Evolutionary conservation across 2,888 invertebrate genomes (phyloP), one percentile per base, ranked within the genome.

Genomic region (Habrosyne pyritoides): DNA sequence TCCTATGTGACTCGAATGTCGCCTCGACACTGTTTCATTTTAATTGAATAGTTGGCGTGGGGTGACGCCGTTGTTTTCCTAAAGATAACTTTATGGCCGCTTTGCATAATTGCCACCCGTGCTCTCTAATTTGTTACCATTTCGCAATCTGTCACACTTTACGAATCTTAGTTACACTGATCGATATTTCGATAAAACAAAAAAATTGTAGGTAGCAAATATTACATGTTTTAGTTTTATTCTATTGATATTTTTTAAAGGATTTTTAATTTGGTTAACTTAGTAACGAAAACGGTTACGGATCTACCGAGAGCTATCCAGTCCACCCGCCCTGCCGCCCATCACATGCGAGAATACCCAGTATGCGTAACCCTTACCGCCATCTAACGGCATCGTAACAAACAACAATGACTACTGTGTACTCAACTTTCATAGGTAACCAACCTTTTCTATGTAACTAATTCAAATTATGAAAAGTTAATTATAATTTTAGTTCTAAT

Each of bases 11-110:
- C 87, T 87, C 83, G 89, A 89, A 90, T 90, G 84, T 83, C 81
- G 79, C 79, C 68, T 77, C 81, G 80, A 77, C 84, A 81, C 84
- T 85, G 89, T 84, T 87, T 87, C 86, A 84, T 91, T 91, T 85
- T 91, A 91, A 92, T 92, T 91, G 91, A 92, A 92, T 92, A 91
- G 91, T 91, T 88, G 74, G 76, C 69, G 77, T 78, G 82, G 86
- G 86, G 88, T 79, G 81, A 66, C 75, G 69, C 75, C 73, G 79
- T 86, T 90, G 89, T 89, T 90, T 86, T 90, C 82, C 85, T 86
- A 85, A 73, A 87, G 89, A 91, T 91, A 90, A 86, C 88, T 89
- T 87, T 89, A 88, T 86, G 81, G 81, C 77, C 83, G 82, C 73
- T 91, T 91, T 91, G 87, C 91, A 91, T 91, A 91, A 91, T 90